phyloP scores from a whole-genome alignment of 2,113 vertebrate species.

The Bostrychus sinensis region DNA sequence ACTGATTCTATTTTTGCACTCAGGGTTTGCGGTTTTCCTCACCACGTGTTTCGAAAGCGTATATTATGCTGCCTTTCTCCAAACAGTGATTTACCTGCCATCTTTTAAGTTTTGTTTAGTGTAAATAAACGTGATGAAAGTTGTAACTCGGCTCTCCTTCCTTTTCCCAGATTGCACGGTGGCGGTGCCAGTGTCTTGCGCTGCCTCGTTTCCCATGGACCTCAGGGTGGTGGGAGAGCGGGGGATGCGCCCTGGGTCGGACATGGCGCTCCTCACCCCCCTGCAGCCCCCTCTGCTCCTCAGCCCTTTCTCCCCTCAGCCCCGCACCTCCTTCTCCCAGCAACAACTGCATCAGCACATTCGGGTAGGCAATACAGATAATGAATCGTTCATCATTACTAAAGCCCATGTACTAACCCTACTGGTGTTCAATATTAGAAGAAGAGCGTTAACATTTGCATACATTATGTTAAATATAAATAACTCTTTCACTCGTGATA shows the following conservation, averaged over 20 bases:
- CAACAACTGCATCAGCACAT: constrained; percentile 86
- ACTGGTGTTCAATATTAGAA: too few relatives aligned
- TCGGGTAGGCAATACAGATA: constrained; percentile 70
- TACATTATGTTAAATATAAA: too few relatives aligned
- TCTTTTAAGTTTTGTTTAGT: constrained; percentile 13
- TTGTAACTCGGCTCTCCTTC: constrained; percentile 1
- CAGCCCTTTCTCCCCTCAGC: constrained; percentile 75
- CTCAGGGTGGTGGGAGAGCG: constrained; percentile 92
- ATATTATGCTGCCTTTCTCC: constrained; percentile 8
- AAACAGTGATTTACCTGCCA: constrained; percentile 24
- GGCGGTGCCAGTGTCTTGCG: constrained; percentile 40
- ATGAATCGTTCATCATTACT: too few relatives aligned
- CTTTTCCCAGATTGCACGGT: constrained; percentile 52
- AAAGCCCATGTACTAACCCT: too few relatives aligned
- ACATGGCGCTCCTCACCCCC: constrained; percentile 88
- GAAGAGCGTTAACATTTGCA: too few relatives aligned
- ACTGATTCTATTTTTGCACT: constrained; percentile 2
- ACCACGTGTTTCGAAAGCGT: not conserved
- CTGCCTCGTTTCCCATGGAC: constrained; percentile 88
- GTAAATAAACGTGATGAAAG: constrained; percentile 17
- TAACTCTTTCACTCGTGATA: too few relatives aligned
- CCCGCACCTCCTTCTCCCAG: constrained; percentile 81
- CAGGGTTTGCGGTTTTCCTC: constrained; percentile 4
- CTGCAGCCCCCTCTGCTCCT: constrained; percentile 88
- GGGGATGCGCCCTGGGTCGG: constrained; percentile 81